Evolutionary conservation across 53 echinoderm and acorn worm genomes (phyloP).

Genomic region (Pentamera pediparva): DNA sequence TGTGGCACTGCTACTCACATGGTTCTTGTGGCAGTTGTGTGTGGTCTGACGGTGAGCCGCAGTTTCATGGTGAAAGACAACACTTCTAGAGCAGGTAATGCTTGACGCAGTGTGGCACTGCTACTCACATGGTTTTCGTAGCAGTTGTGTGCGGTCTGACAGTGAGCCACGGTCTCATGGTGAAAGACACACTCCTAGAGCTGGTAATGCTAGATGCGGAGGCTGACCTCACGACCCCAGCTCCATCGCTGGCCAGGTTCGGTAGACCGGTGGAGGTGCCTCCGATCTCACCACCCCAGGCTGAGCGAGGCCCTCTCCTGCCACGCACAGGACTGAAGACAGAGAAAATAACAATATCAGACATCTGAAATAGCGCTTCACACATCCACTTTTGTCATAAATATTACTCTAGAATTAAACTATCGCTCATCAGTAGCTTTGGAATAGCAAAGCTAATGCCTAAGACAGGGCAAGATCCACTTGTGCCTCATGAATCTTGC

Average conservation of each 20-base stretch:
- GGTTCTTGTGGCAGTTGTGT: conserved; percentile 29
- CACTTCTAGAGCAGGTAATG: too few species aligned
- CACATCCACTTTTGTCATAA: background rate
- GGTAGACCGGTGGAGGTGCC: conserved; percentile 51
- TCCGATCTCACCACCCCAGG: conserved; percentile 98
- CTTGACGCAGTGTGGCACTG: too few species aligned
- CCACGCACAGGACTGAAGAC: conserved; percentile 39
- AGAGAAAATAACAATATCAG: background rate
- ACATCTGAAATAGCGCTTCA: background rate
- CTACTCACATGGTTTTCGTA: conserved; percentile 13
- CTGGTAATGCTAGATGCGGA: conserved; percentile 42
- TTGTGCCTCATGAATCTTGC: too few species aligned
- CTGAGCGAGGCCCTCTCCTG: conserved; percentile 75
- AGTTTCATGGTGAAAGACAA: conserved; percentile 28
- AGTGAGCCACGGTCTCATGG: conserved; percentile 12
- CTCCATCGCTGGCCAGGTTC: background rate
- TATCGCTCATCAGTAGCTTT: too few species aligned
- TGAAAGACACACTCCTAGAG: conserved; percentile 41
- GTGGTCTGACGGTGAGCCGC: conserved; percentile 40
- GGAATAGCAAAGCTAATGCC: too few species aligned
- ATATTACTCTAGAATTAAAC: background rate
- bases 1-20: conserved; percentile 11
- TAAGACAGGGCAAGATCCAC: too few species aligned
- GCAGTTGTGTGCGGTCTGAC: conserved; percentile 48
- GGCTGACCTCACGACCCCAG: conserved; percentile 40